Evolutionary conservation across 2,113 vertebrate genomes (phyloP), one percentile per base, ranked within the genome.

Genomic region (Colius striatus): DNA sequence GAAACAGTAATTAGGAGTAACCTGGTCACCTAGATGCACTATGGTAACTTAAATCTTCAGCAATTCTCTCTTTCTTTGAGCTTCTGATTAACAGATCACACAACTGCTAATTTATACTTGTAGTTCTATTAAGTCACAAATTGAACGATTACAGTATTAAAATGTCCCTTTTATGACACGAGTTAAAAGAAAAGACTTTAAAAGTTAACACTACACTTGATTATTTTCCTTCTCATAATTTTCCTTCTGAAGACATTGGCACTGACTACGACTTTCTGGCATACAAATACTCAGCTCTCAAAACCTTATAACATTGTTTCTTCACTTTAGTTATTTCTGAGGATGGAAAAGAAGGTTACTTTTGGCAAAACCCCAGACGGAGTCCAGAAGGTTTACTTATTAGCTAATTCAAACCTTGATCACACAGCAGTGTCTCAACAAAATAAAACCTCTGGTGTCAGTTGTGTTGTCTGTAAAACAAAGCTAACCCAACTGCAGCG

Each of bases 121-220:
- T 32, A 36, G 9, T 72, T 71, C 29, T 65, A 34, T 26, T n/a
- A 70, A 85, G 12, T 43, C 0, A 1, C 20, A 80, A 80, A 63
- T 48, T 38, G 38, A 77, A 54, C 18, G 0, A 25, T 0, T 27
- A 10, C 13, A 66, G 58, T 26, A 60, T 60, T 51, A 60, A 70
- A 80, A 77, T 2, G 1, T 15, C 70, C 5, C 13, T 67, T 71
- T 76, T 58, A 27, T 50, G 17, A 76, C 15, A n/a, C 0, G 0
- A 57, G 13, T 30, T 51, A 55, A 61, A 83, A 68, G 27, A 72
- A 65, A 10, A 82, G 12, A 78, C 30, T 41, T 53, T 67, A 1
- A n/a, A 80, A 84, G 19, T 16, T 53, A 78, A 57, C 27, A 15
- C 7, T 17, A 57, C 14, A 27, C 4, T 66, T 36, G 9, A 61